Conservation (phyloP, 2,797 vertebrate species). For the Siniperca scherzeri region DNA sequence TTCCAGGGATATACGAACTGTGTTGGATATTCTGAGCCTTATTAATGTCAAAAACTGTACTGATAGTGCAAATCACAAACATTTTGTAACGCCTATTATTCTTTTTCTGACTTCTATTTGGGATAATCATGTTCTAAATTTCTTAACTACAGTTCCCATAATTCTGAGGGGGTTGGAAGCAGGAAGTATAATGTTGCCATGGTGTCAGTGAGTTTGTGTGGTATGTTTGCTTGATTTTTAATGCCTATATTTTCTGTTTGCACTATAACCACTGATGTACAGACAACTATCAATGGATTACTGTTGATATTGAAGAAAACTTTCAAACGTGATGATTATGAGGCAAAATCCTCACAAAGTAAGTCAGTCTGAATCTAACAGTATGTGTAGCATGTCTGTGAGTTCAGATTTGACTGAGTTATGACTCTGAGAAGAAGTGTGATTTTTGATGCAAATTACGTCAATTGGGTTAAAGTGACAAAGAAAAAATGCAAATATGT, state of each 20-base stretch:
- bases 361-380: not conserved
- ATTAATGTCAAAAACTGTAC: not conserved
- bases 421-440: not conserved
- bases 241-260: not conserved
- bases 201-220: not conserved
- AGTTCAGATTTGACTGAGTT: not conserved
- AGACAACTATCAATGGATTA: not conserved
- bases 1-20: not conserved
- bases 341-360: not conserved
- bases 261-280: not conserved
- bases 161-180: not conserved
- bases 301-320: not conserved
- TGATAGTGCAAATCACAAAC: not conserved
- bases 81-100: not conserved
- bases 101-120: not conserved
- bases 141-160: not conserved
- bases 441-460: not conserved
- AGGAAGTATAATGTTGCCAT: constrained; percentile 14
- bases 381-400: not conserved
- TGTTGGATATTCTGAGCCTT: not conserved
- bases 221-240: too few species aligned
- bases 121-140: not conserved
- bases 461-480: not conserved
- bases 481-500: constrained; percentile 32
- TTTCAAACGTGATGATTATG: not conserved